Base-by-base conservation (phyloP, 2,113 vertebrate species). In the Lepisosteus oculatus region DNA sequence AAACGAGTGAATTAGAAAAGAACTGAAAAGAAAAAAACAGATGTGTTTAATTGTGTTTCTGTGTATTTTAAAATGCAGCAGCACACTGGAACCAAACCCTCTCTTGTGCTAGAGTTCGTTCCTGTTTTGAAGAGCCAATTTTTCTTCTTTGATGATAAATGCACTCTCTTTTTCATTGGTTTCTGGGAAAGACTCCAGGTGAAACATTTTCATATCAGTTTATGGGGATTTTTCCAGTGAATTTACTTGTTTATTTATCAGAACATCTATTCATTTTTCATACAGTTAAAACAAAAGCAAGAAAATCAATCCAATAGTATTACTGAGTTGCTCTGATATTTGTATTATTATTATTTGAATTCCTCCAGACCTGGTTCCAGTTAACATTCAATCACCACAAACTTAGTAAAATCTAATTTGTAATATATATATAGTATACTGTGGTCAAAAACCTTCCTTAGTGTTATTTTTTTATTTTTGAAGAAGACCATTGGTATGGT, bases 181-280 rank as follows among this genome's bases (percentile, higher is more conserved):
- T 73, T 68, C 72, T 55, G 65, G 56, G 56, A 73, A 68, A 68
- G 57, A 68, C 57, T 73, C 65, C 65, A 73, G 65, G 55, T 3
- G 56, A 67, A 73, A 62, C 65, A 73, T 61, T 43, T 47, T 44
- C 59, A 29, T 9, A 51, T n/a, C n/a, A 67, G 55, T 67, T 73
- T 43, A 67, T 61, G 57, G 51, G 65, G 29, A n/a, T 67, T 55
- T 68, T 55, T 67, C 44, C 56, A 42, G 57, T 55, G 69, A 45
- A 71, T 73, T 17, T 43, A 44, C 65, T 56, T 61, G 72, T 65
- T 57, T 68, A 68, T 73, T 73, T 61, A 73, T 73, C 65, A 73
- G 72, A 8, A 15, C 43, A 61, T 62, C 44, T 67, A 45, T 71
- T 68, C 65, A 54, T 73, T 73, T 68, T 68, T 68, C 65, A 61